Evolutionary conservation across 1,140 invertebrate genomes (phyloP), one percentile per base, ranked within the genome.

Genomic region (Drosophila erecta): DNA sequence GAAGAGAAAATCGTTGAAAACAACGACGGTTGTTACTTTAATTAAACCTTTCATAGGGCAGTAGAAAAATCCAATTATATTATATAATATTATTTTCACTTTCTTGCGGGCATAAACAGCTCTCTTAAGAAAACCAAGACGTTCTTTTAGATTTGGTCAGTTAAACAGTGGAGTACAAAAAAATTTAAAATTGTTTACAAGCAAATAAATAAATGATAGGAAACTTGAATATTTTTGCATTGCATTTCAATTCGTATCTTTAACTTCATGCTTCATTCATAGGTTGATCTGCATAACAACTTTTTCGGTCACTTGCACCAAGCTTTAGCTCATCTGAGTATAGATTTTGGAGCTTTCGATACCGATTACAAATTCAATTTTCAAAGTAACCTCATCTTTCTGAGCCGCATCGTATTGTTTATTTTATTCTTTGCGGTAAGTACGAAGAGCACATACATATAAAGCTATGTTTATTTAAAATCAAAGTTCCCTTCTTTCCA

Each of bases 241-340:
- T 43, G 20, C 3, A 10, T 43, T 43, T 10, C 11, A 8, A 20
- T 1, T 20, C 15, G 10, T 20, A 20, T 44, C 7, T 20, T 20
- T 5, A 44, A 20, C 41, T 20, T 44, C 41, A 44, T 44, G 41
- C 17, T 44, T 44, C 17, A 44, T 44, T 44, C 17, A 44, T 44
- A 4, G 15, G 17, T 17, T 17, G 17, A 44, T 44, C 41, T 44
- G 41, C 17, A 44, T 44, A 10, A 11, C 17, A 12, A 44, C 17
- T 44, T 44, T 11, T 44, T 10, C 41, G 41, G 15, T 20, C 20
- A 44, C 22, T 47, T 7, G 14, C 2, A 27, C 8, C 4, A 47
- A 47, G 46, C 46, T 47, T 47, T 15, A 24, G 22, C n/a, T 47
- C 44, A 24, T 47, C 12, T 47, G 44, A 22, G 24, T 47, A 15